phyloP scores from a whole-genome alignment of 64 coral and sea anemone species.

The Actinia equina region DNA sequence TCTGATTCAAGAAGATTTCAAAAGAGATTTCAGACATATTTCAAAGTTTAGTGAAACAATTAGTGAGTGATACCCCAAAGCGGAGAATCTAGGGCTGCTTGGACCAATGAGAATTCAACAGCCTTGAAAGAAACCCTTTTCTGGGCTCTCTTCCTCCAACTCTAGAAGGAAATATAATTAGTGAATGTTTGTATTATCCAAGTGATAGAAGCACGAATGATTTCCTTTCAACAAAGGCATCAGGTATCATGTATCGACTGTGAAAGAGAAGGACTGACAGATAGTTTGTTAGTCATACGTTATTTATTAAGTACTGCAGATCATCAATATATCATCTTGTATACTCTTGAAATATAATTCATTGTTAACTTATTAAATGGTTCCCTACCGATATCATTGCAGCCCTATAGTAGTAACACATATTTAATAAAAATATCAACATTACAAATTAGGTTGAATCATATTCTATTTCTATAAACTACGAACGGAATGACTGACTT shows the following conservation, averaged over 20 bases:
- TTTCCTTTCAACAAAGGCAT: neutral
- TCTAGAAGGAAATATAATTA: neutral
- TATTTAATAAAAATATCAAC: neutral
- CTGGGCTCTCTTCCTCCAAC: neutral
- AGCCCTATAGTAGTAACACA: neutral
- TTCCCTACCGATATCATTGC: neutral
- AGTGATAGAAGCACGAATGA: neutral
- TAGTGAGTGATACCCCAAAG: too few species aligned
- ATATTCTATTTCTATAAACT: too few species aligned
- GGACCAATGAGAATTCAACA: too few species aligned
- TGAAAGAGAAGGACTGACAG: neutral
- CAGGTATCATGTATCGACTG: neutral
- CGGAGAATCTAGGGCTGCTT: too few species aligned
- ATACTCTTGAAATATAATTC: neutral
- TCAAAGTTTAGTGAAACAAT: too few species aligned
- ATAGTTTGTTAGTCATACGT: neutral
- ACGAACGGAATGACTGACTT: too few species aligned
- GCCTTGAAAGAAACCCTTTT: too few species aligned
- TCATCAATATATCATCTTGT: neutral
- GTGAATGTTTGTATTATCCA: neutral
- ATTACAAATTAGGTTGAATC: neutral
- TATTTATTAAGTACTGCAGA: neutral
- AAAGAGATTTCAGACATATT: too few species aligned
- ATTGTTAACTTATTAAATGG: neutral
- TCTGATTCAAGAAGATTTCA: too few species aligned